Evolutionary conservation across 2,888 invertebrate species (phyloP), one percentile per base, ranked within the genome.

Genomic region (Sphaerophoria taeniata): DNA sequence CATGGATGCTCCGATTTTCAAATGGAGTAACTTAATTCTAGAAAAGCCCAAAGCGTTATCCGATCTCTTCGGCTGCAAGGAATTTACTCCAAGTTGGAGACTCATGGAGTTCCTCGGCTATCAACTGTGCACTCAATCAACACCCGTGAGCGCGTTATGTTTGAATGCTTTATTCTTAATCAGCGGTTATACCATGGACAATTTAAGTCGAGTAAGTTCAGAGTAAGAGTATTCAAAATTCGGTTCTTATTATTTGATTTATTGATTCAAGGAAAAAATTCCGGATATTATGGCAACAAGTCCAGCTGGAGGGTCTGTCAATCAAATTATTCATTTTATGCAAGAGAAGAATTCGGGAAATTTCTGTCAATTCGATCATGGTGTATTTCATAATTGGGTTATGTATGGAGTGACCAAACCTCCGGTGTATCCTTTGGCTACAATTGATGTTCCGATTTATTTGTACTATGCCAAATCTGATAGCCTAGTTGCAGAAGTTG

Each of bases 161-260:
- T 93, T 93, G 75, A 95, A 95, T 88, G 91, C 94, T n/a, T 88
- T 96, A 11, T 95, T 96, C 90, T 90, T 96, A 6, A 90, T 90
- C 56, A 89, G 89, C 71, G 94, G 94, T 33, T 93, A 90, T 81
- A 91, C 93, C 87, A 89, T 91, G 3, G 90, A 92, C 53, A 91
- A 93, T 56, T 76, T 93, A 39, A 92, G 93, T 88, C 89, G 87
- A 87, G 93, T 93, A 89, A 89, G 90, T 81, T 7, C 4, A 61
- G 0, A 1, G 11, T 9, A 0, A n/a, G 12, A 9, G 6, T 6
- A 34, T 6, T 31, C 0, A 3, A 4, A 24, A 7, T 5, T 9
- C 1, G 9, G 39, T 24, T 2, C 1, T 2, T 0, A 2, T 49
- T 9, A n/a, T 9, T 6, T 0, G 33, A 55, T 14, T n/a, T 16